phyloP scores from a whole-genome alignment of 2,113 vertebrate species.

The Odontophorus gujanensis region DNA sequence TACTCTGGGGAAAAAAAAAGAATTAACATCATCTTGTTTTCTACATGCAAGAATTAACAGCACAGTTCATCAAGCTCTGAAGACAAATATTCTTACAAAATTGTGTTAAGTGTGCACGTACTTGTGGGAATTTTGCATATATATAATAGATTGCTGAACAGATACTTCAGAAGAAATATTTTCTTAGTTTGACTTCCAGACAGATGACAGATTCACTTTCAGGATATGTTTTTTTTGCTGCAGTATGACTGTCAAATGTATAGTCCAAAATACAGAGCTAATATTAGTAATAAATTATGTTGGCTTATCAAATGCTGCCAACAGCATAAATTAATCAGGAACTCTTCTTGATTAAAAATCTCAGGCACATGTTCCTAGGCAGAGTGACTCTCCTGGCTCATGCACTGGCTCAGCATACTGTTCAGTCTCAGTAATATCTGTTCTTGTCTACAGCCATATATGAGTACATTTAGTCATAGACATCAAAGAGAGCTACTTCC shows the following conservation, averaged over 20 bases:
- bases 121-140: not conserved
- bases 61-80: not conserved
- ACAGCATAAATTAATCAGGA: not conserved
- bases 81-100: not conserved
- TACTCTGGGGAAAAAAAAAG: not conserved
- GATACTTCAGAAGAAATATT: not conserved
- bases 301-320: not conserved
- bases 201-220: not conserved
- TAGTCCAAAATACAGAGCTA: not conserved
- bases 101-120: not conserved
- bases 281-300: not conserved
- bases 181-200: not conserved
- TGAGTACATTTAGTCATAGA: not conserved
- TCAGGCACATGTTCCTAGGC: not conserved
- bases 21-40: rapidly evolving
- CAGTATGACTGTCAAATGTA: not conserved
- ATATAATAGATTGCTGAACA: not conserved
- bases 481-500: not conserved
- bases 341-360: not conserved
- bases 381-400: not conserved
- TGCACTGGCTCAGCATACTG: not conserved
- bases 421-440: not conserved
- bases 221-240: not conserved
- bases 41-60: not conserved
- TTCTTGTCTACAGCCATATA: not conserved